A percentile compares a stretch with the other conserved stretches of the same genome.
Evolutionary conservation across 2,888 invertebrate species (phyloP).

Genomic region (Meandrusa payeni): DNA sequence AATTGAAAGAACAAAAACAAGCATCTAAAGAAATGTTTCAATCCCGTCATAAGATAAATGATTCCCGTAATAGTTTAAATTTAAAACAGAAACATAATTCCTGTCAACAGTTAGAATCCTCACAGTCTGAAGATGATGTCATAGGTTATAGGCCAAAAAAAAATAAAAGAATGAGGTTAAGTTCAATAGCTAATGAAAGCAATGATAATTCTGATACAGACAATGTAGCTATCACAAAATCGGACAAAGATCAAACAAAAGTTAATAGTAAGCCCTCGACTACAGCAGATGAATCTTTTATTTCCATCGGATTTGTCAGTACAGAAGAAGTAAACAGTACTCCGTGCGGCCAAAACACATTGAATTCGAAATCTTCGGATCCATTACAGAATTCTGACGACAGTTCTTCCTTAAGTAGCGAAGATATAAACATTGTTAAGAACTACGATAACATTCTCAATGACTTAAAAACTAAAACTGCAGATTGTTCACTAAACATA

Average conservation of each 20-base stretch:
- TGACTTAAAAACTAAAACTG: constrained; percentile 43
- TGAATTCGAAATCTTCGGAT: constrained; percentile 50
- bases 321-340: constrained; percentile 41
- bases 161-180: constrained; percentile 51
- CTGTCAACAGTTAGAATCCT: constrained; percentile 44
- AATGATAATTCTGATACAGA: constrained; percentile 20
- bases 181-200: constrained; percentile 51
- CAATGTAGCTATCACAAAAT: constrained; percentile 10
- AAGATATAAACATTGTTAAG: constrained; percentile 57
- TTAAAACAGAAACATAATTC: constrained; percentile 40
- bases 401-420: constrained; percentile 52
- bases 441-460: constrained; percentile 61
- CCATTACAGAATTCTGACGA: constrained; percentile 47
- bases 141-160: constrained; percentile 43
- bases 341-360: constrained; percentile 34
- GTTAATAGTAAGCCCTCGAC: constrained; percentile 46
- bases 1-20: constrained; percentile 63
- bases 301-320: constrained; percentile 49
- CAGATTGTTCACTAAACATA: constrained; percentile 30
- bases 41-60: constrained; percentile 55
- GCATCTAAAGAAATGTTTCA: constrained; percentile 71
- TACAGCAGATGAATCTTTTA: constrained; percentile 46
- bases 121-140: constrained; percentile 48
- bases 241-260: constrained; percentile 38
- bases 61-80: constrained; percentile 35